Base-by-base conservation (phyloP, 2,888 invertebrate genomes). In the Chalcis sispes region DNA sequence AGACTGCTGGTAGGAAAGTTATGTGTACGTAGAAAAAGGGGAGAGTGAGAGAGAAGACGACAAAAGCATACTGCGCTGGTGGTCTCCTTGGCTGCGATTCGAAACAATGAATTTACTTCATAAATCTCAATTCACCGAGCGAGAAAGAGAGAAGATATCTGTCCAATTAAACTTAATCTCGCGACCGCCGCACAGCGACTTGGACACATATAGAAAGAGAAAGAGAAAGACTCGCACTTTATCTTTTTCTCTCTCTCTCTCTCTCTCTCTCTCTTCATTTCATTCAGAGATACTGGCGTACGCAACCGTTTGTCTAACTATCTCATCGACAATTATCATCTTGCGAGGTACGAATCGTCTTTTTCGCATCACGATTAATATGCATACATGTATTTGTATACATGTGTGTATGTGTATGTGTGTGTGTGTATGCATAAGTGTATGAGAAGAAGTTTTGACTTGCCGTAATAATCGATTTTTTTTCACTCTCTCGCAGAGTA, bases 21-120 rank as follows among this genome's bases (percentile, higher is more conserved):
- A 46, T 46, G 13, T 2, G 15, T 5, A 5, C 5, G 46, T 5
- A 46, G 2, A 78, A 13, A 13, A 25, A 27, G 54, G 0, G 4
- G 54, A 27, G 73, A 72, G 70, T 74, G 64, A 76, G 78, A 71
- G 62, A 72, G 50, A 13, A 27, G 62, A 70, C 59, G 79, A 80
- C 32, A 29, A 18, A 32, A 29, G 20, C 71, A n/a, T n/a, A 77
- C 84, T 77, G 82, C 84, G 83, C 82, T 85, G 87, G 87, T 87
- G 87, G 87, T 87, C 87, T 84, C 79, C 81, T 20, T 10, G 50
- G 64, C 64, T 29, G 48, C 80, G 81, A 84, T 82, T 85, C 85
- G 82, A 86, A 87, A 87, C 88, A 87, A 87, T 87, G 87, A 88
- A 87, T 88, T 87, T 87, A 86, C 87, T 87, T 87, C 87, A 87